Conservation (phyloP, 2,113 vertebrate species). For the Rhineura floridana region DNA sequence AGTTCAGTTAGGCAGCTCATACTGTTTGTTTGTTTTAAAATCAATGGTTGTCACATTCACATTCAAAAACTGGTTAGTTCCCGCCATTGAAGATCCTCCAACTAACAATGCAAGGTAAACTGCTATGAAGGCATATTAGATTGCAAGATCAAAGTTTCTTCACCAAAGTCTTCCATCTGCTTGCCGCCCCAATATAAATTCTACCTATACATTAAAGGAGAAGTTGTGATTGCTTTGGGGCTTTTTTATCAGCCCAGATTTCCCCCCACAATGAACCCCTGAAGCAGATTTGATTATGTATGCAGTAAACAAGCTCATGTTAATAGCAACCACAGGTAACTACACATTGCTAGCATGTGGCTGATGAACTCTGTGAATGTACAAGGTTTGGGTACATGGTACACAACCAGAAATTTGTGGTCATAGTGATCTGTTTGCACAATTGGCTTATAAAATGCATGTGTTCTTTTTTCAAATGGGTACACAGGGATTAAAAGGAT, state of each 20-base stretch:
- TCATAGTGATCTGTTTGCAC: not conserved
- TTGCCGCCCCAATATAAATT: not conserved
- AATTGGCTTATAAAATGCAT: not conserved
- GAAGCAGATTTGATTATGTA: no score
- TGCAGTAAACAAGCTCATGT: not conserved
- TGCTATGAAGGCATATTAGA: not conserved
- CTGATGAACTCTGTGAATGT: not conserved
- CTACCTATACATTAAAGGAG: not conserved
- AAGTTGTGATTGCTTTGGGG: not conserved
- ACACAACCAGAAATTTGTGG: not conserved
- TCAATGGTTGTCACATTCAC: constrained; percentile 13
- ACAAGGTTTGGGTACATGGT: not conserved
- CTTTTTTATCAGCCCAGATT: not conserved
- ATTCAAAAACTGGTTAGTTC: constrained; percentile 6
- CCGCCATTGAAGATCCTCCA: not conserved
- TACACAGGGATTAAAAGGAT: no score
- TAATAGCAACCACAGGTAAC: no score
- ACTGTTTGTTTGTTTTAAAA: constrained; percentile 20
- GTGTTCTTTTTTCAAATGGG: no score
- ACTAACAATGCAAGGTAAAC: not conserved
- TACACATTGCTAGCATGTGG: not conserved
- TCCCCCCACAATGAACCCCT: no score
- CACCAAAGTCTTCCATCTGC: not conserved
- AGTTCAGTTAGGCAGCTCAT: not conserved
- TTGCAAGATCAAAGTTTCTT: not conserved